These are phyloP conservation scores for Chesias legatella DNA, from an alignment of 2,888 invertebrate genomes.

Conservation along the genomic window DNA sequence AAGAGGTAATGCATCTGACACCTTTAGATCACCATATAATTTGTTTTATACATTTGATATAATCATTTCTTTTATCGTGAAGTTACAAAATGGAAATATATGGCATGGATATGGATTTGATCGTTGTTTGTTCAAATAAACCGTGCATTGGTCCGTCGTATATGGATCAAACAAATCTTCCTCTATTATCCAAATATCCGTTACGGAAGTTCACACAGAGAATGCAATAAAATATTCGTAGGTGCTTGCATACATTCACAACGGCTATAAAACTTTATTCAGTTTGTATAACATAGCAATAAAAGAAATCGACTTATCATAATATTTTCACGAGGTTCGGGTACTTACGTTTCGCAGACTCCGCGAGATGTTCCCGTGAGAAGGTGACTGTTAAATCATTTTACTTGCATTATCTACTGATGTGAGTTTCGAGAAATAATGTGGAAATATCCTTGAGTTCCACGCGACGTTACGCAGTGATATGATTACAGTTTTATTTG, in stretches of 20 bases:
- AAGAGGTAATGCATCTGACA: too few relatives aligned
- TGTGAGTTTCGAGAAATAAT: conserved; percentile 29
- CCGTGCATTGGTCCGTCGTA: too few relatives aligned
- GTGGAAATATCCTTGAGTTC: conserved; percentile 26
- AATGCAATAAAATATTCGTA: conserved; percentile 20
- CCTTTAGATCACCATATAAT: too few relatives aligned
- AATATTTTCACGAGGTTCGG: conserved; percentile 32
- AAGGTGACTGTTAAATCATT: conserved; percentile 37
- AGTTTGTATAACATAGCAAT: conserved; percentile 32
- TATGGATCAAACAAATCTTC: too few relatives aligned
- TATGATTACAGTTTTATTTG: conserved; percentile 16
- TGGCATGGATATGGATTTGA: too few relatives aligned
- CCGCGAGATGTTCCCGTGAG: conserved; percentile 28
- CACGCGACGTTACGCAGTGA: too few relatives aligned
- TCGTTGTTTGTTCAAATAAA: too few relatives aligned
- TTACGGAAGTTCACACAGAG: conserved; percentile 6
- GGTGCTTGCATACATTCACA: conserved; percentile 14
- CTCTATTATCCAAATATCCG: too few relatives aligned
- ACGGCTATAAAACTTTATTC: conserved; percentile 27
- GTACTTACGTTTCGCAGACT: conserved; percentile 30
- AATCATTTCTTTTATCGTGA: too few relatives aligned
- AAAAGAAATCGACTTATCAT: conserved; percentile 37
- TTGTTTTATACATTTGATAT: too few relatives aligned
- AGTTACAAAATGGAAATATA: too few relatives aligned
- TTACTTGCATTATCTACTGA: conserved; percentile 29